Conservation (phyloP, 2,888 invertebrate species). For the Poecilus cupreus region DNA sequence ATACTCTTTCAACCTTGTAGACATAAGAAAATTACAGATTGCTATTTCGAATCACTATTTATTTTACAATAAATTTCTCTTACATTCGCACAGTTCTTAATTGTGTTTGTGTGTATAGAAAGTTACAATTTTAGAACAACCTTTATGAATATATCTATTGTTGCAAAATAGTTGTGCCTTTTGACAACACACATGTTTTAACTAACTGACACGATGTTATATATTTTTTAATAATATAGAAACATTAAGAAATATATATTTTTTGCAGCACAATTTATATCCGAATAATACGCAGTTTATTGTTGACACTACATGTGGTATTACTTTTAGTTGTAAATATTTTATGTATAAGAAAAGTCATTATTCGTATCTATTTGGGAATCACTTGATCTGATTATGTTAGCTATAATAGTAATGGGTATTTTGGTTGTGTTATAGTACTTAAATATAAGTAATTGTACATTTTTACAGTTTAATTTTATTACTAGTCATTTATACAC, state of each 20-base stretch:
- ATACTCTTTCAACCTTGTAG: conserved; percentile 32
- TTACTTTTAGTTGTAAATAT: conserved; percentile 27
- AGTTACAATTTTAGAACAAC: conserved; percentile 17
- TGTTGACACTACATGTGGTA: conserved; percentile 13
- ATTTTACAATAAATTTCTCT: neutral
- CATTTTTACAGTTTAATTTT: conserved; percentile 31
- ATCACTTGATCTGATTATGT: neutral
- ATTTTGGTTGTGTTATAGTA: conserved; percentile 37
- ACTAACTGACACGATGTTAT: conserved; percentile 49
- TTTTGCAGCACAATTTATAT: conserved; percentile 53
- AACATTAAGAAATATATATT: conserved; percentile 40
- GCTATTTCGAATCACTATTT: neutral
- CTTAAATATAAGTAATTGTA: conserved; percentile 34
- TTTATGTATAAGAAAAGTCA: neutral
- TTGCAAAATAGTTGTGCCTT: conserved; percentile 59
- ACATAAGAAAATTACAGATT: neutral
- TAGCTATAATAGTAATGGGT: conserved; percentile 1
- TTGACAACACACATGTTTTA: conserved; percentile 53
- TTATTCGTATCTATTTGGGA: conserved; percentile 3
- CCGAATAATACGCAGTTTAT: conserved; percentile 12
- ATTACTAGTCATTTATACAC: conserved; percentile 47
- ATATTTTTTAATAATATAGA: conserved; percentile 53
- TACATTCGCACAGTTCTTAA: conserved; percentile 46
- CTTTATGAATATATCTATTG: conserved; percentile 32
- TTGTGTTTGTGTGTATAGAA: conserved; percentile 24